Evolutionary conservation across 2,888 invertebrate species (phyloP).

Genomic region (Spodoptera littoralis): DNA sequence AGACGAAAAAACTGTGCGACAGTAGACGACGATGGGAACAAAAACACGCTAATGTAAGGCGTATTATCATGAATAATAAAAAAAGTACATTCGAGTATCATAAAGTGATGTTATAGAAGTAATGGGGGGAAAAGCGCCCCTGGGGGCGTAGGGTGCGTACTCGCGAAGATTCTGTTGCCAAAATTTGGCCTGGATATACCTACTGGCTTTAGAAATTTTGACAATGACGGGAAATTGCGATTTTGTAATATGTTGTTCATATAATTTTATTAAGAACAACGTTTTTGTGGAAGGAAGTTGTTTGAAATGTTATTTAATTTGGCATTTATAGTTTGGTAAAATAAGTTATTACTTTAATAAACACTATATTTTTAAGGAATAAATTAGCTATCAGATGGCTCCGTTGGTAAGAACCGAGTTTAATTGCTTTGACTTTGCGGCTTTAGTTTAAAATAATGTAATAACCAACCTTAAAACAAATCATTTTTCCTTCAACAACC

Average conservation of each 20-base stretch:
- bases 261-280: too few relatives aligned
- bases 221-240: slow-evolving; percentile 35
- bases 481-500: not conserved
- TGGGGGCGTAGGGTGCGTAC: slow-evolving; percentile 65
- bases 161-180: slow-evolving; percentile 48
- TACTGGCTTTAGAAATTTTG: slow-evolving; percentile 46
- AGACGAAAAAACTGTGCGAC: slow-evolving; percentile 61
- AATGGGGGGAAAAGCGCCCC: slow-evolving; percentile 82
- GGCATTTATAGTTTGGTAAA: too few relatives aligned
- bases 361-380: too few relatives aligned
- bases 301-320: too few relatives aligned
- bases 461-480: not conserved
- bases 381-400: too few relatives aligned
- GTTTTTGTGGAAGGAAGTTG: too few relatives aligned
- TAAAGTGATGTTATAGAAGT: slow-evolving; percentile 85
- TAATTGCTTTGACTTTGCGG: too few relatives aligned
- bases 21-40: slow-evolving; percentile 69
- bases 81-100: slow-evolving; percentile 81
- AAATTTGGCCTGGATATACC: slow-evolving; percentile 49
- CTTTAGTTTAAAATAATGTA: too few relatives aligned
- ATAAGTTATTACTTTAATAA: too few relatives aligned
- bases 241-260: not conserved
- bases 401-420: too few relatives aligned
- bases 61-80: slow-evolving; percentile 87
- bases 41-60: slow-evolving; percentile 80